phyloP scores from a whole-genome alignment of 92 coral and sea anemone genomes.

The Anthopleura xanthogrammica region DNA sequence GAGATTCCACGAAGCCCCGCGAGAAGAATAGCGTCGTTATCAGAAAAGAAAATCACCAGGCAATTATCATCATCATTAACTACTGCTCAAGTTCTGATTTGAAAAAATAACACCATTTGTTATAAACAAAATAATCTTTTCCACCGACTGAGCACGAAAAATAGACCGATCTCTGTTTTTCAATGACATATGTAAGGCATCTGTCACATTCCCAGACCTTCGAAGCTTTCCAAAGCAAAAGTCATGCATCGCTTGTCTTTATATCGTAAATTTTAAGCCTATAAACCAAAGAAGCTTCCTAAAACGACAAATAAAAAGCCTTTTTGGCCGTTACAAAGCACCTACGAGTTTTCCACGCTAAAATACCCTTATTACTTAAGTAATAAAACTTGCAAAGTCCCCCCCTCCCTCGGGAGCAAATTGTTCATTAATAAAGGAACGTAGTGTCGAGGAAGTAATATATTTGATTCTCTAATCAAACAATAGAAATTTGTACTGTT shows the following conservation, averaged over 20 bases:
- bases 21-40: not conserved
- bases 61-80: slow-evolving; percentile 28
- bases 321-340: not conserved
- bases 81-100: slow-evolving; percentile 30
- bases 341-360: not conserved
- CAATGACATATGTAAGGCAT: slow-evolving; percentile 77
- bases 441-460: slow-evolving; percentile 22
- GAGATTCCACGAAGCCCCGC: not conserved
- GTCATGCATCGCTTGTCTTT: not conserved
- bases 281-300: slow-evolving; percentile 5
- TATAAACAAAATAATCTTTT: slow-evolving; percentile 66
- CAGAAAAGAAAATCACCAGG: not conserved
- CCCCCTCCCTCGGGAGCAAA: slow-evolving; percentile 20
- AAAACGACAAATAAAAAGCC: not conserved
- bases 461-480: slow-evolving; percentile 14
- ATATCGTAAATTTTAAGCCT: slow-evolving; percentile 28
- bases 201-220: slow-evolving; percentile 80
- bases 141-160: slow-evolving; percentile 84
- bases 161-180: slow-evolving; percentile 62
- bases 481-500: slow-evolving; percentile 33
- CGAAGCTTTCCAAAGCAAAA: slow-evolving; percentile 11
- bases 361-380: not conserved
- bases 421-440: slow-evolving; percentile 10
- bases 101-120: slow-evolving; percentile 70
- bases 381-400: not conserved